Base-by-base conservation (phyloP, 2,113 vertebrate genomes). In the Triplophysa siluroides region DNA sequence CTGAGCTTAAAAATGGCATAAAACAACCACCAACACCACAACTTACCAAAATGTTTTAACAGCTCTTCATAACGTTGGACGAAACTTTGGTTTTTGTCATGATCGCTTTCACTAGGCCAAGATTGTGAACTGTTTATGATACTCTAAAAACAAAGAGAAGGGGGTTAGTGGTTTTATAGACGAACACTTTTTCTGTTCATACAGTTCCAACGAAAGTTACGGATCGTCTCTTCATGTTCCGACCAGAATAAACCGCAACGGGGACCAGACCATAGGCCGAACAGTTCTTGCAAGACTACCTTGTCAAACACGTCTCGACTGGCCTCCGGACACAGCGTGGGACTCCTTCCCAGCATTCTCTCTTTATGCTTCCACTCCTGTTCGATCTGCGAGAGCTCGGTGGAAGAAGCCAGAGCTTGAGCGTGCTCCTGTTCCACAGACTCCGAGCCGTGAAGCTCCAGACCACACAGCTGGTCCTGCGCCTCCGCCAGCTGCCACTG, bases 311-410 rank as follows among this genome's bases (percentile, higher is more conserved):
- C 96, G 38, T 98, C 95, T 89, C 95, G 94, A 88, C 95, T 97
- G 83, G 93, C 81, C 65, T 90, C 89, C 70, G 93, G 91, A 68
- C 90, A 78, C 2, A 94, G 93, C 88, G 93, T 93, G 5, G 94
- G 87, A 86, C 94, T 95, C 86, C 92, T 90, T 26, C 92, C 93
- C 83, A 99, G 90, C 74, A 96, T 93, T 83, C 91, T 95, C 90
- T 99, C 98, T 89, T 99, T 99, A 83, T 91, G 94, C 19, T 95
- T 93, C 98, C 98, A 99, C 80, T 99, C 96, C 85, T 96, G 92
- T 83, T 97, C 98, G 0, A 91, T 94, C 84, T 94, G 89, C 3
- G 91, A 92, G 83, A 98, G 92, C 47, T 98, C 96, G 0, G 93
- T 88, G 50, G 93, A 91, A 79, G 95, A 94, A 60, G 90, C 90